phyloP scores from a whole-genome alignment of 2,113 vertebrate genomes.

The Carlito syrichta region DNA sequence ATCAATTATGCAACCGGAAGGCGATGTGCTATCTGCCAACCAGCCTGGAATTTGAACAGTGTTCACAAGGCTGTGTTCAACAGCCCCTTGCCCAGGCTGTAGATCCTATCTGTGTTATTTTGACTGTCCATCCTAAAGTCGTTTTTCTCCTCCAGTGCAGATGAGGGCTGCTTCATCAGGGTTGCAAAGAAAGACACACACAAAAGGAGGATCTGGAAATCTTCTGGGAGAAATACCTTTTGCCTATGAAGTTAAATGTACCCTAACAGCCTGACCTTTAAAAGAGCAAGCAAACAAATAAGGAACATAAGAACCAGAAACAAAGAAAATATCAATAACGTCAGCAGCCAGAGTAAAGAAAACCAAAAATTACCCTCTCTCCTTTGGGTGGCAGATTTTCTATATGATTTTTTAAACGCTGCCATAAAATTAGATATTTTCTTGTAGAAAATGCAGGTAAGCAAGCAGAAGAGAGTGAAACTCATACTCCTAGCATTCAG shows the following conservation, averaged over 20 bases:
- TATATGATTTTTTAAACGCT: not conserved
- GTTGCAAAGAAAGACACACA: not conserved
- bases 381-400: not conserved
- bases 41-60: not conserved
- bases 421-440: not conserved
- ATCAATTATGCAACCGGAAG: not conserved
- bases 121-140: not conserved
- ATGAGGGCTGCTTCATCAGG: not conserved
- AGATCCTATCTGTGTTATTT: not conserved
- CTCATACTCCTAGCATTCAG: not conserved
- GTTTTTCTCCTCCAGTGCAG: not conserved
- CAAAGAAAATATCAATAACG: not conserved
- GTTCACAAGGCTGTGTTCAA: accelerated
- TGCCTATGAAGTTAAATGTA: not conserved
- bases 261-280: not conserved
- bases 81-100: not conserved
- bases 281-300: not conserved
- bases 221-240: not conserved
- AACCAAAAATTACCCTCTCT: not conserved
- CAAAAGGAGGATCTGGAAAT: not conserved
- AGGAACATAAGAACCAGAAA: not conserved
- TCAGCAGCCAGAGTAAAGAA: not conserved
- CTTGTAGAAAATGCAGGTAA: not conserved
- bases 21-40: no score
- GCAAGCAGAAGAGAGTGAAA: not conserved